Base-by-base conservation (phyloP, 2,797 vertebrate genomes). In the Lutra lutra region DNA sequence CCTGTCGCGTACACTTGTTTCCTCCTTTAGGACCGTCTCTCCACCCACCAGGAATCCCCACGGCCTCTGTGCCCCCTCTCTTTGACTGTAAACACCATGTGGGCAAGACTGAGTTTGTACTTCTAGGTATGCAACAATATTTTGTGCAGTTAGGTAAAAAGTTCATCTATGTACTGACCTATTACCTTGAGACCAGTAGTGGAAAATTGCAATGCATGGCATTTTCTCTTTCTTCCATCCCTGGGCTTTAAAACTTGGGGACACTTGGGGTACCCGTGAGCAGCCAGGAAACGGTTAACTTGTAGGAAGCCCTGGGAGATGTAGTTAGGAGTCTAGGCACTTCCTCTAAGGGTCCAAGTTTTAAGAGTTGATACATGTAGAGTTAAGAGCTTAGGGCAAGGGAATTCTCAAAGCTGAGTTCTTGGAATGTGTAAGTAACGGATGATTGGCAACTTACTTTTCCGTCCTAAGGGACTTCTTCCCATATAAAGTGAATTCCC, bases 361-460 rank as follows among this genome's bases (percentile, higher is more conserved):
- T 93, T 86, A 92, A 95, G 93, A 66, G 87, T 56, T 88, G 79
- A 54, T 87, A 32, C 2, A 3, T 72, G 5, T 4, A 35, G 70
- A 29, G 18, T 27, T 10, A 58, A 93, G 23, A 87, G 32, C 23
- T 95, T 58, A 83, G 51, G n/a, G 62, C 40, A 40, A 20, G 21
- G 9, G 82, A 38, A 48, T 86, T 92, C 68, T 90, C 87, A 58
- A 91, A 92, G 88, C 68, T 62, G 56, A 64, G 15, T 79, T 90
- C 54, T 86, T 25, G 15, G 68, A 27, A 79, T 82, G 66, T 29
- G 12, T 82, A 75, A 56, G 13, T 51, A n/a, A 87, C 2, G 17
- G 54, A 15, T 89, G 91, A 94, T 43, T 43, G 82, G 40, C 46
- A 85, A 66, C 56, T 83, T 60, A 75, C 27, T 94, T 87, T 94